A percentile compares a stretch with the other conserved stretches of the same genome.
phyloP scores from a whole-genome alignment of 2,888 invertebrate genomes.

The Pycnomerus fuliginosus region DNA sequence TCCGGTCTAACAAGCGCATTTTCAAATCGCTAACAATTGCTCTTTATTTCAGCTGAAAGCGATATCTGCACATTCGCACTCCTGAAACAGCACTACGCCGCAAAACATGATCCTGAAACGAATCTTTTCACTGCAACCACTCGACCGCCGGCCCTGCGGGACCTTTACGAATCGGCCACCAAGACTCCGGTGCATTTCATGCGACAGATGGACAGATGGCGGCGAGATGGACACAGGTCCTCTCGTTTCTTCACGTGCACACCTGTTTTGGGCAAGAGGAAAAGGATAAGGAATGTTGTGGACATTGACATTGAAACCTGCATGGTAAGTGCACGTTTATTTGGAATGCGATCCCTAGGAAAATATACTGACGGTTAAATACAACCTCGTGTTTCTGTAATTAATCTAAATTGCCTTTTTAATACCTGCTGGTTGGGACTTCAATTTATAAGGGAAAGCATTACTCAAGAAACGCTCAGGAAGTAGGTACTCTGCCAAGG shows the following conservation, averaged over 20 bases:
- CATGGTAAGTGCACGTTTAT: slow-evolving; percentile 65
- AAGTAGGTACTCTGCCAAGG: too few relatives aligned
- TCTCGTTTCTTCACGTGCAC: slow-evolving; percentile 78
- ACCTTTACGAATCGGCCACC: slow-evolving; percentile 77
- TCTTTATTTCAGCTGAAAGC: slow-evolving; percentile 79
- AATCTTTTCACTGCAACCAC: slow-evolving; percentile 74
- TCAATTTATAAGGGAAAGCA: slow-evolving; percentile 11
- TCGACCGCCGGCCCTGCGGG: slow-evolving; percentile 72
- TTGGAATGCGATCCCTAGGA: too few relatives aligned
- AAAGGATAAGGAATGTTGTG: slow-evolving; percentile 66
- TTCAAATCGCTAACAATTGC: slow-evolving; percentile 3
- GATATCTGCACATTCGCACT: slow-evolving; percentile 85
- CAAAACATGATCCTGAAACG: slow-evolving; percentile 67
- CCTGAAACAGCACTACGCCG: slow-evolving; percentile 74
- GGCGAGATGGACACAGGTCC: slow-evolving; percentile 62
- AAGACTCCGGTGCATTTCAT: slow-evolving; percentile 64
- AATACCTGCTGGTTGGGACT: slow-evolving; percentile 10
- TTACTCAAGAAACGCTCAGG: too few relatives aligned
- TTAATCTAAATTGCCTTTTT: slow-evolving; percentile 6
- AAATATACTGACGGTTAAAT: slow-evolving; percentile 1
- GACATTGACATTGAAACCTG: slow-evolving; percentile 86
- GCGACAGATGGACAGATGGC: slow-evolving; percentile 66
- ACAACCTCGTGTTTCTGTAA: slow-evolving; percentile 5
- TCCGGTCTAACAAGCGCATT: slow-evolving; percentile 4
- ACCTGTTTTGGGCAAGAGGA: slow-evolving; percentile 72